Evolutionary conservation across 2,797 vertebrate species (phyloP), one percentile per base, ranked within the genome.

Genomic region (Alcedo atthis): DNA sequence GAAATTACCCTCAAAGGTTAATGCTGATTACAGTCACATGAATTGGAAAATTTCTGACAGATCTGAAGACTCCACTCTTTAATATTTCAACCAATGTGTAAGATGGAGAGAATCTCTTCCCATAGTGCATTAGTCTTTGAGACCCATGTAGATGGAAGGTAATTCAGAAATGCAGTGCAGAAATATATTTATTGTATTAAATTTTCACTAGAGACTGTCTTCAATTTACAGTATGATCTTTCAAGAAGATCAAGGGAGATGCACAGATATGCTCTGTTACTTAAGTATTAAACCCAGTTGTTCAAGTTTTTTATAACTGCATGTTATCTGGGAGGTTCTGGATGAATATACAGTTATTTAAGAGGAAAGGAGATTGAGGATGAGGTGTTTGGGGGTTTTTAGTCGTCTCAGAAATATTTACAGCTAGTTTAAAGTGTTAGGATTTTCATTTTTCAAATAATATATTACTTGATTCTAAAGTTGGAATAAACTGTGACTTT

Each of bases 401-500:
- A 15, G 32, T 68, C 10, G 64, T 75, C 13, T 71, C 40, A 66
- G 42, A 79, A 71, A 71, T 51, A n/a, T 57, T 42, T 84, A 45
- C 40, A 80, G 18, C 37, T 80, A 17, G 20, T 78, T 91, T 61
- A 42, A 87, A 54, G 30, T 77, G 6, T 58, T 71, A 48, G 8
- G 71, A 35, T 12, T 43, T 94, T 82, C 20, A 14, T 51, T 45
- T 85, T 85, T 53, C 25, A 85, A 85, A 66, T 84, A 54, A 61
- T 75, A 4, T 13, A 37, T 77, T 93, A 91, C 70, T 30, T 87
- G 76, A 81, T 51, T 51, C 6, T 1, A 12, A 69, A 86, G 21
- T 82, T 85, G 87, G 61, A 86, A 71, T 95, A 87, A 96, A 79
- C 69, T 81, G 42, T 96, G 54, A 21, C 7, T 66, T 86, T 91